These are phyloP conservation scores for Miniopterus natalensis DNA, from an alignment of 2,113 vertebrate species.

Conservation along the genomic window DNA sequence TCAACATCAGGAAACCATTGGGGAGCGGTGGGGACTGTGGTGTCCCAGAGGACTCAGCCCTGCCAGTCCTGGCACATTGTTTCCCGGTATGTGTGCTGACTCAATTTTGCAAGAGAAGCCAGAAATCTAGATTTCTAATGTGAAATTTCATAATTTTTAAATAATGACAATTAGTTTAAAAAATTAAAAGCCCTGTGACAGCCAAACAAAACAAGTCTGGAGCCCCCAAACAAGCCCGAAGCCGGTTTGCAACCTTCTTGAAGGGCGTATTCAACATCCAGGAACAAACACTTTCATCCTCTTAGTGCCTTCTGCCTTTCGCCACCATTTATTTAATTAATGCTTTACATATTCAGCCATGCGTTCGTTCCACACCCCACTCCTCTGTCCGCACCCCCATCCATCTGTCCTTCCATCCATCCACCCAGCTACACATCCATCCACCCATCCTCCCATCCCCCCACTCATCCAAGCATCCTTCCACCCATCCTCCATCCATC, in stretches of 20 bases:
- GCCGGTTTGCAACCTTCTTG: not conserved
- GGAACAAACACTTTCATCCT: not conserved
- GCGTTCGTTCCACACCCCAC: not conserved
- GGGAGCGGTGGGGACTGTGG: not conserved
- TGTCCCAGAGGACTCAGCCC: not conserved
- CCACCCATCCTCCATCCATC: not conserved
- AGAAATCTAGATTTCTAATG: constrained; percentile 25
- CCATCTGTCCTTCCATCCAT: not conserved
- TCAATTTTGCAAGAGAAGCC: not conserved
- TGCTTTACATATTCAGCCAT: not conserved
- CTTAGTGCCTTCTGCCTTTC: not conserved
- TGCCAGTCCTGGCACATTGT: not conserved
- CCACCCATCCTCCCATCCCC: not conserved
- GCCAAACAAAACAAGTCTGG: not conserved
- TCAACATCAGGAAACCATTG: not conserved
- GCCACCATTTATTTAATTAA: not conserved
- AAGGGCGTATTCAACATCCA: not conserved
- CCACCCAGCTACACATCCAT: no score
- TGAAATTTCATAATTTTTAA: constrained; percentile 61
- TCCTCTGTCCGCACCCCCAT: not conserved
- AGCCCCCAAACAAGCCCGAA: not conserved
- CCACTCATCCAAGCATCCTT: no score
- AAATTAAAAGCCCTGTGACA: not conserved
- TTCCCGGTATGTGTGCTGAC: not conserved
- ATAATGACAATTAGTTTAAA: constrained; percentile 32